Base-by-base conservation (phyloP, 1,140 invertebrate genomes). In the Hycleus phaleratus region DNA sequence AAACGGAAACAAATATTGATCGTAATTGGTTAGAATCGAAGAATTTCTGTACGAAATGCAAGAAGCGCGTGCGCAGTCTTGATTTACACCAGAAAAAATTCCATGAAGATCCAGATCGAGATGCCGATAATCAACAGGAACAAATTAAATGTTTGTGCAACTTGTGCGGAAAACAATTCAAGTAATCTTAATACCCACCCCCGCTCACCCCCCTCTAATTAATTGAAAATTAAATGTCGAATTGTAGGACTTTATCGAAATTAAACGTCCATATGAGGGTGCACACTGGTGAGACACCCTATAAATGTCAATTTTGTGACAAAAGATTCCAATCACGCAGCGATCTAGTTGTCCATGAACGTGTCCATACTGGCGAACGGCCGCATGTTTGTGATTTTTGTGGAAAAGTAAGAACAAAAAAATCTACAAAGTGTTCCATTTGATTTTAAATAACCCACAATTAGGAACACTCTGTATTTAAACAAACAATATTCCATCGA, bases 241-340 rank as follows among this genome's bases (percentile, higher is more conserved):
- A 18, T 18, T 18, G 5, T 47, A 60, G 59, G 40, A 26, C 48
- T 12, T 24, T 18, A 58, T 63, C 42, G 47, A 63, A 42, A 60
- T 53, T 38, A 61, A 63, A 48, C 67, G 55, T 56, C 52, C 78
- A 79, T 56, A 73, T 72, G 58, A 73, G 75, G 45, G 59, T 74
- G 0, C 78, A 79, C 46, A 65, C 61, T 4, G 64, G 61, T 8
- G 64, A 65, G 42, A 48, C 53, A n/a, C 64, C 64, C 1, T 65
- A 63, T 45, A 56, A 49, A 10, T 65, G 64, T 58, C 12, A 46
- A 5, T 65, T 38, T 42, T 65, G 64, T 46, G 49, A 53, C 32
- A 60, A 61, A 56, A 42, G 54, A 24, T 50, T 56, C 32, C 12
- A 25, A 11, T 39, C 51, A 26, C 45, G 56, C 11, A 50, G 46